A percentile compares a stretch with the other conserved stretches of the same genome.
Evolutionary conservation across 2,888 invertebrate species (phyloP).

Genomic region (Catocala sponsa): DNA sequence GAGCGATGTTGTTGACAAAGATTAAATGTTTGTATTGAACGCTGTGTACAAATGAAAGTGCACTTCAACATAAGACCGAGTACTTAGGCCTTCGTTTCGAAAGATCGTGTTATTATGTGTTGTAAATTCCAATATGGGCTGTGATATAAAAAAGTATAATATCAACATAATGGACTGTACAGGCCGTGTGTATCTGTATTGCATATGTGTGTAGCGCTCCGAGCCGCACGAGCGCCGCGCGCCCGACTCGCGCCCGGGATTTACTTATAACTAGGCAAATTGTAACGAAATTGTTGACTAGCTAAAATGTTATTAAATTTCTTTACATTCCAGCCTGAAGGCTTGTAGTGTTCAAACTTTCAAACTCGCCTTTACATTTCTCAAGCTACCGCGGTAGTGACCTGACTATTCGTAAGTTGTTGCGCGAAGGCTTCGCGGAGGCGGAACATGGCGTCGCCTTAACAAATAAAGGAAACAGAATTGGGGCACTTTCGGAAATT

Average conservation of each 20-base stretch:
- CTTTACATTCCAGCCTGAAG: constrained; percentile 25
- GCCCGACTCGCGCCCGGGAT: constrained; percentile 10
- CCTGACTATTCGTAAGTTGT: constrained; percentile 20
- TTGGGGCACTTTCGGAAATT: constrained; percentile 59
- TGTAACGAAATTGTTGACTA: constrained; percentile 32
- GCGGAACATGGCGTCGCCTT: constrained; percentile 8
- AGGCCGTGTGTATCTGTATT: constrained; percentile 89
- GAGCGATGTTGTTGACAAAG: constrained; percentile 78
- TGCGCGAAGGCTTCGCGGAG: constrained; percentile 10
- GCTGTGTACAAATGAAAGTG: constrained; percentile 88
- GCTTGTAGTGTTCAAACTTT: constrained; percentile 18
- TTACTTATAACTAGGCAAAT: constrained; percentile 24
- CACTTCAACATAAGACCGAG: constrained; percentile 82
- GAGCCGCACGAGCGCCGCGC: constrained; percentile 40
- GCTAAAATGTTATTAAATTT: constrained; percentile 29
- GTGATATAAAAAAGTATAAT: constrained; percentile 90
- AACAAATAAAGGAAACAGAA: constrained; percentile 18
- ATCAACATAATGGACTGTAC: constrained; percentile 91
- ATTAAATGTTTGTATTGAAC: constrained; percentile 82
- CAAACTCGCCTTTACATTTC: constrained; percentile 18
- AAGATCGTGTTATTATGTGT: constrained; percentile 85
- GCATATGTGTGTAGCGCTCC: constrained; percentile 74
- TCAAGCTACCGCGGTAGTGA: constrained; percentile 16
- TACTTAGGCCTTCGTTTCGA: constrained; percentile 82
- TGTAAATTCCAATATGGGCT: constrained; percentile 93